phyloP scores from a whole-genome alignment of 2,888 invertebrate genomes.

The Trachelus troglodyta region DNA sequence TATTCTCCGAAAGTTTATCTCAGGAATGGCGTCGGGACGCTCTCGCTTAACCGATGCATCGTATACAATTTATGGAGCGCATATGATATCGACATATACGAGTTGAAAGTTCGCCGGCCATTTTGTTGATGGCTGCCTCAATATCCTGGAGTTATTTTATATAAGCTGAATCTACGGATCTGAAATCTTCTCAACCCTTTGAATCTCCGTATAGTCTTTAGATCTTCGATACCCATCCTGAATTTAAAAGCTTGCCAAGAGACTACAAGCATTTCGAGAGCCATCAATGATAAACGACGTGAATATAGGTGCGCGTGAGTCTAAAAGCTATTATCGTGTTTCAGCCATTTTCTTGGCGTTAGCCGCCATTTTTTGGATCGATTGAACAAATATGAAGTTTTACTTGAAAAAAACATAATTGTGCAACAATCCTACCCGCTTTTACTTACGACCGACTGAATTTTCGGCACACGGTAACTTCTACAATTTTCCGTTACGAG shows the following conservation, averaged over 20 bases:
- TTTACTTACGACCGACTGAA: too few relatives aligned
- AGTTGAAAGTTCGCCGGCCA: slow-evolving; percentile 35
- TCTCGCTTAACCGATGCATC: not conserved
- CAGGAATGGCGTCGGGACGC: not conserved
- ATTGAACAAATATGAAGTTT: not conserved
- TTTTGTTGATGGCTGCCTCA: not conserved
- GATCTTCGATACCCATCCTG: not conserved
- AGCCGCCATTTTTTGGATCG: too few relatives aligned
- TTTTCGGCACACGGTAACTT: too few relatives aligned
- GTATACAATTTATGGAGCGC: slow-evolving; percentile 40
- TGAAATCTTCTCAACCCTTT: not conserved
- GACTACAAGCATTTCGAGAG: not conserved
- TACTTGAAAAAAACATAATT: not conserved
- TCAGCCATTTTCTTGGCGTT: not conserved
- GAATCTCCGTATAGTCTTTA: not conserved
- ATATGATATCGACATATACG: slow-evolving; percentile 44
- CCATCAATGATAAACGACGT: not conserved
- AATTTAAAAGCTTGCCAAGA: not conserved
- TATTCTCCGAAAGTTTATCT: not conserved
- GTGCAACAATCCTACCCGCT: too few relatives aligned
- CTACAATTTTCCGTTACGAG: too few relatives aligned
- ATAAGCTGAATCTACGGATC: not conserved
- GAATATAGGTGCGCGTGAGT: not conserved
- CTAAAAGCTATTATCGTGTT: not conserved
- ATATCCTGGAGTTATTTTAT: not conserved